Conservation (phyloP, 2,113 vertebrate species). For the Calidris pygmaea region DNA sequence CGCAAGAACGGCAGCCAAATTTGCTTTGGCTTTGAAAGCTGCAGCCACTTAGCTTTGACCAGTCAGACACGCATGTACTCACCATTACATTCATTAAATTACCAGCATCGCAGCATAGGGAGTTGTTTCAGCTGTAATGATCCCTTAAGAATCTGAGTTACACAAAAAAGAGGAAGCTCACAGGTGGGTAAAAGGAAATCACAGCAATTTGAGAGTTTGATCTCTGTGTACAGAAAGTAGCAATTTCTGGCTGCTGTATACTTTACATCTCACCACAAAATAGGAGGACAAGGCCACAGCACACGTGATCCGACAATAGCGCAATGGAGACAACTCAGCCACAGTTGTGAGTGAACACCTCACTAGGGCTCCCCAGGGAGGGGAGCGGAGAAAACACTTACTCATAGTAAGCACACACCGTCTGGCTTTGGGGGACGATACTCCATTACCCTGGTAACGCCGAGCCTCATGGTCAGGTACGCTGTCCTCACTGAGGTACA, state of each 20-base stretch:
- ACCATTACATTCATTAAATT: neutral
- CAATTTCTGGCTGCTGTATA: neutral
- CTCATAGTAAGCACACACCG: neutral
- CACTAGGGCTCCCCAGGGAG: neutral
- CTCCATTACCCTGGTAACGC: neutral
- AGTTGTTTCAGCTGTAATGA: neutral
- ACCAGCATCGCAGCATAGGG: neutral
- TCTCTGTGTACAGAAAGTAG: neutral
- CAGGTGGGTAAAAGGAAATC: neutral
- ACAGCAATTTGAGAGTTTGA: neutral
- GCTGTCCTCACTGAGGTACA: neutral
- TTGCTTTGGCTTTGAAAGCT: neutral
- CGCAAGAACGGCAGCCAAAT: neutral
- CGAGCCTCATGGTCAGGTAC: neutral
- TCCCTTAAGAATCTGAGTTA: neutral
- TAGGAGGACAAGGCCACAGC: neutral
- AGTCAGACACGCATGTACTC: neutral
- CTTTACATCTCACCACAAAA: constrained; percentile 34
- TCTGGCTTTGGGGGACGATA: neutral
- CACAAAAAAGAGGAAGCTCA: neutral
- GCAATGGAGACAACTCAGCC: neutral
- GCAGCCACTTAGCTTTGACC: neutral
- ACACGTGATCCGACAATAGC: accelerated
- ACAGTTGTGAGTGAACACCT: neutral
- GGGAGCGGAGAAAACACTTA: neutral